Conservation (phyloP, 2,888 invertebrate species). For the Synergus gifuensis region DNA sequence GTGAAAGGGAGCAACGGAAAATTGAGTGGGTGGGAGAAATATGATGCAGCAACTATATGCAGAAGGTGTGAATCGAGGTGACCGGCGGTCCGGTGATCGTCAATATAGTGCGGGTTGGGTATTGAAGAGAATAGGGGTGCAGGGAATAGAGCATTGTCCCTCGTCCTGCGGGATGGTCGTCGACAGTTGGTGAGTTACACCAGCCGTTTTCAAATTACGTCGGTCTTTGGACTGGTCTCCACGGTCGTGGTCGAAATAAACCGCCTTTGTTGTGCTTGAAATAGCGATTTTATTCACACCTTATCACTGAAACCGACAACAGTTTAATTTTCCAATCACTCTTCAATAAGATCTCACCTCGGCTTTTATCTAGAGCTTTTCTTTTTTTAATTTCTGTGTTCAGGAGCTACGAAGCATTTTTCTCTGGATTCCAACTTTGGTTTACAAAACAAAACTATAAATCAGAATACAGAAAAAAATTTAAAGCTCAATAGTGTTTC, state of each 20-base stretch:
- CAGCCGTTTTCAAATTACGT: slow-evolving; percentile 60
- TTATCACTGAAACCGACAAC: slow-evolving; percentile 13
- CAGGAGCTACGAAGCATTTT: no score
- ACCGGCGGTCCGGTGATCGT: slow-evolving; percentile 26
- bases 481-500: no score
- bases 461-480: no score
- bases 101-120: slow-evolving; percentile 30
- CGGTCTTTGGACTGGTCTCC: slow-evolving; percentile 42
- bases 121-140: slow-evolving; percentile 38
- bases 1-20: slow-evolving; percentile 19
- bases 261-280: slow-evolving; percentile 48
- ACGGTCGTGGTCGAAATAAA: slow-evolving; percentile 45
- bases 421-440: no score
- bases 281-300: slow-evolving; percentile 33
- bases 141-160: slow-evolving; percentile 63
- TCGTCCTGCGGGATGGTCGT: slow-evolving; percentile 63
- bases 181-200: slow-evolving; percentile 68
- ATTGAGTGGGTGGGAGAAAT: slow-evolving; percentile 5
- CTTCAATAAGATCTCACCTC: background rate
- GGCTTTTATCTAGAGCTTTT: background rate
- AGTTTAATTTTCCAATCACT: background rate
- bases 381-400: no score
- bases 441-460: no score
- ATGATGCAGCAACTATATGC: slow-evolving; percentile 36
- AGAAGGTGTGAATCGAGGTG: slow-evolving; percentile 40